Base-by-base conservation (phyloP, 2,888 invertebrate species). In the Pheosia tremula region DNA sequence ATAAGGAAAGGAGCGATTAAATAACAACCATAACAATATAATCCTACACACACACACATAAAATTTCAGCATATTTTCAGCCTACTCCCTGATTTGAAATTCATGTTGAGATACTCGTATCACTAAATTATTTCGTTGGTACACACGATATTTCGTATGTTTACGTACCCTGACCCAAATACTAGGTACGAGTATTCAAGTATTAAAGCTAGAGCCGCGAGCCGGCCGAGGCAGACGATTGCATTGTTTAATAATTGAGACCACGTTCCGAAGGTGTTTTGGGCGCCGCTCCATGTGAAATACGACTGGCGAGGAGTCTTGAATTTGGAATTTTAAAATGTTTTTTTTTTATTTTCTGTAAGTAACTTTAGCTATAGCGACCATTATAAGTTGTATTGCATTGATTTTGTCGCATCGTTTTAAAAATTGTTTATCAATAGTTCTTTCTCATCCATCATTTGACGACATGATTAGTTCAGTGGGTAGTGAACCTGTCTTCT, bases 231-330 rank as follows among this genome's bases (percentile, higher is more conserved):
- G 64, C 68, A 74, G 82, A 80, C 89, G 90, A 91, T 90, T 91
- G 90, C 90, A 87, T 89, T 88, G 87, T 85, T 91, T 89, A 92
- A 91, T 92, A 91, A 91, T 92, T 89, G 89, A 91, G 82, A 80
- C 82, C 84, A 76, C 84, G 84, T 84, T 84, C 85, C 87, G 71
- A 73, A 82, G 79, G 69, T 68, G 83, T 83, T 63, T 57, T 47
- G 66, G 58, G 59, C 47, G 71, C 71, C 64, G 11, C 66, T 54
- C 24, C 63, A 77, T 81, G 81, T 68, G 50, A 79, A 58, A 68
- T 76, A 70, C 69, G 59, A 43, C 8, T n/a, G 59, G 52, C 41
- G 38, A 64, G 70, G 58, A 62, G 55, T 6, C 5, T 37, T 38
- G 37, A 64, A 75, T 67, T 67, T 61, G 4, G 11, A 47, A 47